These are phyloP conservation scores for Ennomos fuscantarius DNA, from an alignment of 2,888 invertebrate species.

Conservation along the genomic window DNA sequence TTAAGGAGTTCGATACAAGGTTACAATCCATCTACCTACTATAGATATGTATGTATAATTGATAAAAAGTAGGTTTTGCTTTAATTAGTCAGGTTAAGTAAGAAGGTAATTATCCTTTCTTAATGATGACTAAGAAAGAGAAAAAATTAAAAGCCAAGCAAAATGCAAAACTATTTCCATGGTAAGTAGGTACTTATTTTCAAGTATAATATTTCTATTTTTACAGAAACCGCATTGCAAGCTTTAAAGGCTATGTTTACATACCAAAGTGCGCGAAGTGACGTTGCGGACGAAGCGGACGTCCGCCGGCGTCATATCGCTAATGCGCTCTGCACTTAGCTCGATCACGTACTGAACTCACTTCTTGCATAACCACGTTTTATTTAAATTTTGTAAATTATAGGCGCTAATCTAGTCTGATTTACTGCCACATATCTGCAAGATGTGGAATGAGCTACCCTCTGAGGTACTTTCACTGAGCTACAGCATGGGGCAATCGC, in stretches of 20 bases:
- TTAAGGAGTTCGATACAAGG: no score
- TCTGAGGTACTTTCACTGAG: no score
- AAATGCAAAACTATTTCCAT: not conserved
- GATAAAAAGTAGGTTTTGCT: no score
- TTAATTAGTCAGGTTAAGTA: not conserved
- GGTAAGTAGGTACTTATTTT: not conserved
- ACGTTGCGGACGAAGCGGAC: constrained; percentile 62
- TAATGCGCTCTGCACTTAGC: constrained; percentile 79
- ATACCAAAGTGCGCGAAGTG: constrained; percentile 65
- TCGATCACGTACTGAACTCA: constrained; percentile 59
- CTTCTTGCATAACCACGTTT: constrained; percentile 29
- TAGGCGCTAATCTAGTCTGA: not conserved
- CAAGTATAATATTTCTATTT: not conserved
- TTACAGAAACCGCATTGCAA: not conserved
- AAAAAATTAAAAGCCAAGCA: no score
- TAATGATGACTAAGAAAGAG: no score
- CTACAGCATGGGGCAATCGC: no score
- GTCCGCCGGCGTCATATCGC: constrained; percentile 78
- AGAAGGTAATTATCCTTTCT: no score
- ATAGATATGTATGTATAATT: no score
- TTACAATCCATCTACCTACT: no score
- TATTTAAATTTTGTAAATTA: constrained; percentile 30
- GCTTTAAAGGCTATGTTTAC: constrained; percentile 54
- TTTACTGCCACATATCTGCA: no score
- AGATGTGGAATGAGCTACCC: no score